These are phyloP conservation scores for Fregetta grallaria DNA, from an alignment of 2,113 vertebrate species.

Conservation along the genomic window DNA sequence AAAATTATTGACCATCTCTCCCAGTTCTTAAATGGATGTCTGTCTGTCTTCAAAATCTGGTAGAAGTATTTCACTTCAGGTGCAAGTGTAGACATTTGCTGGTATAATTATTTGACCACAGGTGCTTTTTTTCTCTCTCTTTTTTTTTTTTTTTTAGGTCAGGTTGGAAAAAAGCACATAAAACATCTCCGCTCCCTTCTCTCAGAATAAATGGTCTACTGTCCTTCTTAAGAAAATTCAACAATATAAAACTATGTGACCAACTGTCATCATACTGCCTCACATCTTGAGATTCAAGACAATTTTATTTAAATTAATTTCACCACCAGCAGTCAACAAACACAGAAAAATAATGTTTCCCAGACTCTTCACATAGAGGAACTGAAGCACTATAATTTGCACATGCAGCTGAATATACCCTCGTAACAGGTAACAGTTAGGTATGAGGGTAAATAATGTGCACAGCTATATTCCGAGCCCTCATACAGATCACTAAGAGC, in stretches of 20 bases:
- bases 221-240: not conserved
- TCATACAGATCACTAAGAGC: not conserved
- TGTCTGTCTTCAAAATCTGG: not conserved
- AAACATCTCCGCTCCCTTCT: not conserved
- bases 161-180: not conserved
- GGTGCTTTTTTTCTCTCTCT: not conserved
- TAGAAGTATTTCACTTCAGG: not conserved
- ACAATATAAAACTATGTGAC: not conserved
- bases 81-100: not conserved
- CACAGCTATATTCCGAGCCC: not conserved
- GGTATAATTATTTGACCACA: not conserved
- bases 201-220: not conserved
- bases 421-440: not conserved
- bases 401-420: not conserved
- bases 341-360: not conserved
- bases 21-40: not conserved
- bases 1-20: not conserved
- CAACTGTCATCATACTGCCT: not conserved
- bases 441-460: not conserved
- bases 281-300: not conserved
- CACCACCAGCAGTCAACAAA: not conserved
- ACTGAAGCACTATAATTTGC: not conserved
- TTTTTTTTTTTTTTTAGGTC: not conserved
- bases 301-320: not conserved
- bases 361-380: not conserved